phyloP scores from a whole-genome alignment of 2,888 invertebrate species.

The Adineta ricciae region DNA sequence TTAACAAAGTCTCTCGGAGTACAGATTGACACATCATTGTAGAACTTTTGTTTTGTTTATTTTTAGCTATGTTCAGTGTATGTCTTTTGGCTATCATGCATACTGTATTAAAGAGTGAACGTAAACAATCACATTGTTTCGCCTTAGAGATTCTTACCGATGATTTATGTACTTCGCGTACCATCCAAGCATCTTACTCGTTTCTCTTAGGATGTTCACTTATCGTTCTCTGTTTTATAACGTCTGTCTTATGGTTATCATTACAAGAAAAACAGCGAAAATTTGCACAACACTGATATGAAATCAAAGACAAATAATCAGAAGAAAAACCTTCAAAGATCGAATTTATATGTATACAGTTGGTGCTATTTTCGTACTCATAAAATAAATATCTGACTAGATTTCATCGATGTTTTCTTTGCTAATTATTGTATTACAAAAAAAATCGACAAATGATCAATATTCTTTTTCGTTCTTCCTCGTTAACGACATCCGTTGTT shows the following conservation, averaged over 20 bases:
- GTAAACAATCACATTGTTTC: constrained; percentile 8
- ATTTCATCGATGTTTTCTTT: not conserved
- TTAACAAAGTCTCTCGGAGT: too few relatives aligned
- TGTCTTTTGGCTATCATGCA: constrained; percentile 4
- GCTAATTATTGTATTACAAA: not conserved
- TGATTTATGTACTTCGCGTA: not conserved
- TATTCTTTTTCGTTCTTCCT: not conserved
- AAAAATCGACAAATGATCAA: too few relatives aligned
- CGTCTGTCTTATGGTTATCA: not conserved
- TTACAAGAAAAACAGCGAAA: constrained; percentile 20
- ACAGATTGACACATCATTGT: too few relatives aligned
- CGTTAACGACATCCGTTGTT: not conserved
- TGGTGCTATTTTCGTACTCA: not conserved
- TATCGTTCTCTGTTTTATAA: not conserved
- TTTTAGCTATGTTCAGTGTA: not conserved
- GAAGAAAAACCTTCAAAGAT: not conserved
- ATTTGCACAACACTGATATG: constrained; percentile 3
- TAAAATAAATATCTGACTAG: not conserved
- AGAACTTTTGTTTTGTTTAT: too few relatives aligned
- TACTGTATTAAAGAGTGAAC: constrained; percentile 19
- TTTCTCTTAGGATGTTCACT: not conserved
- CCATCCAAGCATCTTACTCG: not conserved
- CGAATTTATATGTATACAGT: not conserved
- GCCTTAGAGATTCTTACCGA: constrained; percentile 17
- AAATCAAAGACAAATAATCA: not conserved